These are phyloP conservation scores for Callocephalon fimbriatum DNA, from an alignment of 2,113 vertebrate genomes.

Conservation along the genomic window DNA sequence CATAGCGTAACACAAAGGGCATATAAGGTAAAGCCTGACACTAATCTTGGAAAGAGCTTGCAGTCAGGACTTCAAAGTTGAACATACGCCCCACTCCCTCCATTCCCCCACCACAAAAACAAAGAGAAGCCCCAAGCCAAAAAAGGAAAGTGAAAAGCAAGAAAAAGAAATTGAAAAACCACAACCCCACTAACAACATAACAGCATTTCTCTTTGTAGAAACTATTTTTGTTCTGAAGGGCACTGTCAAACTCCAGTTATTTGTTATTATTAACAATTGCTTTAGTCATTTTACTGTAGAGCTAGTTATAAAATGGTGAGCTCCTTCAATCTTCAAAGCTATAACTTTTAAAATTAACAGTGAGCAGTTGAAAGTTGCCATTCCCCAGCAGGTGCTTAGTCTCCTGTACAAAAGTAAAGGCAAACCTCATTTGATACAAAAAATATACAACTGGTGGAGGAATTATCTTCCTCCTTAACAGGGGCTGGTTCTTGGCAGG, in stretches of 20 bases:
- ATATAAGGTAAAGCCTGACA: background rate
- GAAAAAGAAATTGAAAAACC: background rate
- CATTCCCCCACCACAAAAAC: background rate
- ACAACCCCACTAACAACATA: background rate
- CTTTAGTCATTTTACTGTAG: background rate
- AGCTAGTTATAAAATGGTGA: background rate
- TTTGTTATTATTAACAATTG: background rate
- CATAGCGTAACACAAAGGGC: background rate
- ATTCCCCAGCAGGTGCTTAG: background rate
- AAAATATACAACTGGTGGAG: background rate
- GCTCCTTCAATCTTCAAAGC: background rate
- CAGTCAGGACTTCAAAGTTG: background rate
- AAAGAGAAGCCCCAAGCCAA: background rate
- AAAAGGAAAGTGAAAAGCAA: background rate
- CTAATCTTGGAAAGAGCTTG: background rate
- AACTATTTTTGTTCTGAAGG: background rate
- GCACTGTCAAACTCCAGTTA: background rate
- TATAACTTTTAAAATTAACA: background rate
- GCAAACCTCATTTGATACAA: background rate
- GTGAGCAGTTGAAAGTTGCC: background rate
- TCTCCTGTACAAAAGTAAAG: background rate
- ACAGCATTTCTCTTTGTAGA: background rate
- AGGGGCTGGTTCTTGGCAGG: background rate
- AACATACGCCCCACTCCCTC: background rate
- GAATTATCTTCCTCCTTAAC: background rate